Evolutionary conservation across 2,113 vertebrate genomes (phyloP), one percentile per base, ranked within the genome.

Genomic region (Telmatochromis brachygnathus): DNA sequence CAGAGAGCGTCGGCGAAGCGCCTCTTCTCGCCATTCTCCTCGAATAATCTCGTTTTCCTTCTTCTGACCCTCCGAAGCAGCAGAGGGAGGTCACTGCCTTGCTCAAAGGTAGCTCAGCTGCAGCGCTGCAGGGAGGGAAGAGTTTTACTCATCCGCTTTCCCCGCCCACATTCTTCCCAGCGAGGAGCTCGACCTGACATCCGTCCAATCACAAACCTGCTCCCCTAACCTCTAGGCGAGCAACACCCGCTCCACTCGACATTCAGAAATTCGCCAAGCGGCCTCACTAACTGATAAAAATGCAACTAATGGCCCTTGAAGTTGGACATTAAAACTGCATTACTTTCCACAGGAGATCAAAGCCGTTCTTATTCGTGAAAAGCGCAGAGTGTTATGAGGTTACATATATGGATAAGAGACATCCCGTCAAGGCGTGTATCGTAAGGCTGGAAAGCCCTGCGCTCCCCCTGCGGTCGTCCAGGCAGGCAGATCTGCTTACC

Each of bases 331-430:
- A 95, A 95, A 95, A 94, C 90, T 91, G 89, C 91, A 93, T 94
- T 84, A 95, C 94, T 91, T 93, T 93, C 87, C 87, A 90, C 90
- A 82, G 89, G 87, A 95, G 94, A 96, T 96, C 95, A 97, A 96
- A 96, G 95, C 87, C 42, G 81, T 93, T 95, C 87, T 93, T 94
- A 94, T 95, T 96, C 84, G 88, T 95, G 91, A 93, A 94, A 94
- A 91, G 87, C 88, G 77, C 84, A 82, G 94, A 94, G 91, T 95
- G 90, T 94, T 94, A 94, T 95, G 95, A 95, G 89, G 92, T 96
- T 95, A 92, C 95, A 94, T 90, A 94, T 93, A 90, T 88, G 93
- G 94, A 93, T 93, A 92, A 93, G 93, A 94, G 90, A 91, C 91
- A 93, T 91, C 93, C 92, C 80, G 84, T 95, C 91, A 91, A 90